These are phyloP conservation scores for Scaeva pyrastri DNA, from an alignment of 2,888 invertebrate species.

Conservation along the genomic window DNA sequence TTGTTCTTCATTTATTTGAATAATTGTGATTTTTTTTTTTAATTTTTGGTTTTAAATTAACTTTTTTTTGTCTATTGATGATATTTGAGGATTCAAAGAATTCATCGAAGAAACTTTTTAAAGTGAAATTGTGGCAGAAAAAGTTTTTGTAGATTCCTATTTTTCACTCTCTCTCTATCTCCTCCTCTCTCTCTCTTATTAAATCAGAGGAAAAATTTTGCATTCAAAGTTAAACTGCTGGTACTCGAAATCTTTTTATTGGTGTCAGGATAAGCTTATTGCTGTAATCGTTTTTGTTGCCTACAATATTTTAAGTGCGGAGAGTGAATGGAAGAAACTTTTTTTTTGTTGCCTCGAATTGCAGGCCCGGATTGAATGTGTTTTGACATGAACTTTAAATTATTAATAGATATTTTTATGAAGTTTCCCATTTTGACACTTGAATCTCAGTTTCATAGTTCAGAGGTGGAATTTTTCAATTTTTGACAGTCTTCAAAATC, in stretches of 20 bases:
- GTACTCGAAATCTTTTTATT: constrained; percentile 34
- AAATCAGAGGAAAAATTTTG: constrained; percentile 11
- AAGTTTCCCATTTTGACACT: no score
- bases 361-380: not conserved
- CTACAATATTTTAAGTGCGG: constrained; percentile 10
- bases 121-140: not conserved
- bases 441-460: no score
- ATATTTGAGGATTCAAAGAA: not conserved
- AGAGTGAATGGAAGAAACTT: not conserved
- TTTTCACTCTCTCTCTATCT: not conserved
- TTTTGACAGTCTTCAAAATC: no score
- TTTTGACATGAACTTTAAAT: not conserved
- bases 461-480: no score
- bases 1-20: not conserved
- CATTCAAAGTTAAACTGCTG: constrained; percentile 31
- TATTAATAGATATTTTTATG: no score
- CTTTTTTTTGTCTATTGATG: constrained; percentile 1
- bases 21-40: not conserved
- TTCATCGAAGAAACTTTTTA: not conserved
- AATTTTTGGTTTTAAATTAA: not conserved
- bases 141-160: not conserved
- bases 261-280: constrained; percentile 39
- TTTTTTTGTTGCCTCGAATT: constrained; percentile 8
- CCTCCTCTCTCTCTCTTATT: no score
- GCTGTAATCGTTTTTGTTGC: constrained; percentile 34